A percentile compares a stretch with the other conserved stretches of the same genome.
phyloP scores from a whole-genome alignment of 2,888 invertebrate species.

The Dynastes tityus region DNA sequence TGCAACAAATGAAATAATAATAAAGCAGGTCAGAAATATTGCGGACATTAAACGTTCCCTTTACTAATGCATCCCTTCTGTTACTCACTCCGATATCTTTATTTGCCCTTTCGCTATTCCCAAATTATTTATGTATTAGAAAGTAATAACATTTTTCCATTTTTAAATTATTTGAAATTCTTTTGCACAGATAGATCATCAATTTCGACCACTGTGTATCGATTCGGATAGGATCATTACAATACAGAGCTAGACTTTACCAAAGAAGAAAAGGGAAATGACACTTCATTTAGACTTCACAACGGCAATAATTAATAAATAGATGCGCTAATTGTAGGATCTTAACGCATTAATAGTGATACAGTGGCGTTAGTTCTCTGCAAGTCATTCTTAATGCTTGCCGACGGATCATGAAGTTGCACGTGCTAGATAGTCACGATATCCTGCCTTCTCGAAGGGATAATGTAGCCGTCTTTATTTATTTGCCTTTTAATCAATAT shows the following conservation, averaged over 20 bases:
- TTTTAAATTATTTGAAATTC: too few relatives aligned
- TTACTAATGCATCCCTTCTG: too few relatives aligned
- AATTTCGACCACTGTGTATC: too few relatives aligned
- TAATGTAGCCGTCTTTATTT: conserved; percentile 39
- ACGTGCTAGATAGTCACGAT: conserved; percentile 45
- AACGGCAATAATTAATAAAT: conserved; percentile 12
- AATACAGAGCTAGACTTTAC: neutral
- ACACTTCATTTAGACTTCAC: too few relatives aligned
- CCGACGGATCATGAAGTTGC: conserved; percentile 36
- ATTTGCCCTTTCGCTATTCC: too few relatives aligned
- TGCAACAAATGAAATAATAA: too few relatives aligned
- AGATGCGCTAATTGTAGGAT: conserved; percentile 16
- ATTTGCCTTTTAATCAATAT: conserved; percentile 37
- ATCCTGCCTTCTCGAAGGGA: conserved; percentile 19
- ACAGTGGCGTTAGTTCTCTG: conserved; percentile 26
- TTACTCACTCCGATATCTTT: too few relatives aligned
- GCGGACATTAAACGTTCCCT: too few relatives aligned
- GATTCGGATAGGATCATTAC: neutral
- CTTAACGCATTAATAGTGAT: conserved; percentile 6
- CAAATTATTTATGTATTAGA: too few relatives aligned
- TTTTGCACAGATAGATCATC: too few relatives aligned
- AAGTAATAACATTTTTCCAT: too few relatives aligned
- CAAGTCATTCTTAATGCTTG: conserved; percentile 45
- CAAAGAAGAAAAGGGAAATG: neutral
- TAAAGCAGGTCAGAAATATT: too few relatives aligned